Evolutionary conservation across 2,113 vertebrate species (phyloP), one percentile per base, ranked within the genome.

Genomic region (Cyanoramphus novaezelandiae): DNA sequence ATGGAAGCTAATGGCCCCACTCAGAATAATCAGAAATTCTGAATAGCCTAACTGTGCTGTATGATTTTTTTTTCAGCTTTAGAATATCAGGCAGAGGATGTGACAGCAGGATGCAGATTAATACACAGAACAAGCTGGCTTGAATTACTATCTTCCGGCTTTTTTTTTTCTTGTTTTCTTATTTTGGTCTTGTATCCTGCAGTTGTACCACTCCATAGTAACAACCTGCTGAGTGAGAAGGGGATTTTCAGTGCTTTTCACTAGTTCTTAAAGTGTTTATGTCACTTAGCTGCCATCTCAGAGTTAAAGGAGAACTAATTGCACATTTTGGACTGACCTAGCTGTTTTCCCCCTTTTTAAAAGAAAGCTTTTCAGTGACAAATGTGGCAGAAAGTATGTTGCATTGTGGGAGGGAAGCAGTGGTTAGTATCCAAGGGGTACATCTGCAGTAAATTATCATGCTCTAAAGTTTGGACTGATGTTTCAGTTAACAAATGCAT

Each of bases 401-500:
- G 80, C 47, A 0, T 78, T 96, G 62, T 77, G 80, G 57, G 57
- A 91, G 47, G 47, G 57, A 78, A 92, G 68, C 44, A 75, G 52
- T 76, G 41, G 71, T 88, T 68, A 20, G 79, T 75, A 59, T 94
- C 80, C 57, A 44, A 91, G 67, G 79, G 76, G 88, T 89, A 84
- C 83, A 93, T 72, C 88, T 96, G 88, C 80, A 86, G 39, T 94
- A 82, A 86, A 95, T 94, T 89, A 91, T 57, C 49, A 31, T 44
- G 44, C 72, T 92, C 8, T 60, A 55, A 90, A 88, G 27, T 71
- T 86, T 92, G 83, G 80, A 81, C 19, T 69, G 60, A 60, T 84
- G 88, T 95, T 93, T 84, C 7, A 2, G 37, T 64, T 81, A 84
- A 88, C 28, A 70, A 70, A 83, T 50, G 64, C 17, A 6, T 96